phyloP scores from a whole-genome alignment of 2,797 vertebrate species.

The Hyperoplus immaculatus region DNA sequence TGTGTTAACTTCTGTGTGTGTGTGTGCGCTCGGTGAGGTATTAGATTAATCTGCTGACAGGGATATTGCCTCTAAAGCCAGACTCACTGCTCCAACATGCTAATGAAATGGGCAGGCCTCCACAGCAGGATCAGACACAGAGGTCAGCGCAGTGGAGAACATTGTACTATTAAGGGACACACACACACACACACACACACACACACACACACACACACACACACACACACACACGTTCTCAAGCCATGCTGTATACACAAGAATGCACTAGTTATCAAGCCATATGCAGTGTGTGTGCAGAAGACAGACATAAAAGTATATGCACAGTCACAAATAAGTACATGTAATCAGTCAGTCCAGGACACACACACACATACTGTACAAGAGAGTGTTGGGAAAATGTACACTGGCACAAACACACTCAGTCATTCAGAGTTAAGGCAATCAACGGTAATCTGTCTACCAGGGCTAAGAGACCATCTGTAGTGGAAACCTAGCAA shows the following conservation, averaged over 20 bases:
- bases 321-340: constrained; percentile 23
- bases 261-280: neutral
- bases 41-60: constrained; percentile 87
- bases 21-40: constrained; percentile 65
- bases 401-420: constrained; percentile 48
- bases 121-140: constrained; percentile 83
- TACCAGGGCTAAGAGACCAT: constrained; percentile 51
- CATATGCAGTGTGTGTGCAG: neutral
- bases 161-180: constrained; percentile 58
- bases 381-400: constrained; percentile 54
- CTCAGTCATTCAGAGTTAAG: constrained; percentile 62
- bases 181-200: constrained; percentile 37
- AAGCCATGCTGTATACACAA: no score
- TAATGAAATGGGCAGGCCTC: constrained; percentile 86
- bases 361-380: constrained; percentile 52
- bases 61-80: constrained; percentile 85
- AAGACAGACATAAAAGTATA: constrained; percentile 15
- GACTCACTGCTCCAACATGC: constrained; percentile 83
- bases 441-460: constrained; percentile 71
- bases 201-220: constrained; percentile 19
- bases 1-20: constrained; percentile 22
- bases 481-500: constrained; percentile 63
- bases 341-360: constrained; percentile 38
- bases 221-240: neutral
- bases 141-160: constrained; percentile 76